These are phyloP conservation scores for Drosophila pseudotakahashii DNA, from an alignment of 2,888 invertebrate genomes.

Conservation along the genomic window DNA sequence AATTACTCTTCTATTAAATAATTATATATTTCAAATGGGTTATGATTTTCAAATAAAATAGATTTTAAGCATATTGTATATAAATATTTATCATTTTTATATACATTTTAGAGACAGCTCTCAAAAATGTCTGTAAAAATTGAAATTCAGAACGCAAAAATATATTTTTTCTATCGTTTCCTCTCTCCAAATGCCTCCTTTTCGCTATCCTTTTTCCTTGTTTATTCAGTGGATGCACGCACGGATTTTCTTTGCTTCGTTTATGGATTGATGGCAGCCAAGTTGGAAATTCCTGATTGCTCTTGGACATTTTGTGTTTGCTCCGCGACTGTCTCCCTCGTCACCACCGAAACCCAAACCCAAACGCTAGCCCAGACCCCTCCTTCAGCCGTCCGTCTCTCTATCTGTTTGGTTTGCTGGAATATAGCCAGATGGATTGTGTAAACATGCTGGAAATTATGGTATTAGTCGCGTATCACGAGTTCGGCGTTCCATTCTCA, in stretches of 20 bases:
- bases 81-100: no score
- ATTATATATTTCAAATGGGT: no score
- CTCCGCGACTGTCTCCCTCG: slow-evolving; percentile 5
- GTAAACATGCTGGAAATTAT: slow-evolving; percentile 77
- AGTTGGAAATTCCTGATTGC: slow-evolving; percentile 59
- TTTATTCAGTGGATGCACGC: slow-evolving; percentile 67
- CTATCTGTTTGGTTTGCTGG: slow-evolving; percentile 46
- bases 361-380: no score
- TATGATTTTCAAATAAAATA: no score
- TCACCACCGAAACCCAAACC: not conserved
- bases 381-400: slow-evolving; percentile 1
- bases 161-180: not conserved
- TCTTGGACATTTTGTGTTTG: slow-evolving; percentile 49
- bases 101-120: no score
- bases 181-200: slow-evolving; percentile 14
- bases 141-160: not conserved
- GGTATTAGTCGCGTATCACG: slow-evolving; percentile 62
- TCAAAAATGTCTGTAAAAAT: not conserved
- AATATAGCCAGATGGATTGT: slow-evolving; percentile 79
- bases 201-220: slow-evolving; percentile 23
- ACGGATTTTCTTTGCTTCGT: slow-evolving; percentile 68
- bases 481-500: slow-evolving; percentile 29
- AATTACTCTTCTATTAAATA: no score
- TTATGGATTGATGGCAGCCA: slow-evolving; percentile 71
- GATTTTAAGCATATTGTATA: no score